Conservation (phyloP, 2,797 vertebrate genomes). For the Petrocephalus sullivani region DNA sequence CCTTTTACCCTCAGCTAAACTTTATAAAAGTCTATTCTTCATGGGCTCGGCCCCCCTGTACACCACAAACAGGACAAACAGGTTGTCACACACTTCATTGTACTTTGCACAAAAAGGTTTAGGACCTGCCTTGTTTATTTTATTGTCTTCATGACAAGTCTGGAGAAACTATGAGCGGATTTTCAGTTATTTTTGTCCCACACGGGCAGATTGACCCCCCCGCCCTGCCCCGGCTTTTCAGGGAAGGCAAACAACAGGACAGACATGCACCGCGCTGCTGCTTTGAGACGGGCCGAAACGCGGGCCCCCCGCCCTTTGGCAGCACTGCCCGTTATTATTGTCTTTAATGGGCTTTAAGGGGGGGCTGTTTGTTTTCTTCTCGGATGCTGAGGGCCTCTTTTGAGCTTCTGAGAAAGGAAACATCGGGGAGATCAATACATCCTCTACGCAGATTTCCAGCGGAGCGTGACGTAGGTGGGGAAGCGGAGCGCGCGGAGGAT, state of each 20-base stretch:
- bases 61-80: neutral
- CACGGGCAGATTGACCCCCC: conserved; percentile 20
- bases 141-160: neutral
- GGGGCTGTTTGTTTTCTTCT: conserved; percentile 53
- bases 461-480: conserved; percentile 80
- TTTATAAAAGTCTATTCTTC: neutral
- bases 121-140: neutral
- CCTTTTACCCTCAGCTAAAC: neutral
- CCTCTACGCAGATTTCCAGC: conserved; percentile 89
- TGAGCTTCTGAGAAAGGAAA: conserved; percentile 97
- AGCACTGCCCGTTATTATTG: conserved; percentile 65
- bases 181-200: conserved; percentile 14
- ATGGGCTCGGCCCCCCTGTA: neutral
- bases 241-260: conserved; percentile 34
- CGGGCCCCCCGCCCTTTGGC: conserved; percentile 59
- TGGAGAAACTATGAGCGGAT: conserved; percentile 1
- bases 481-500: conserved; percentile 83
- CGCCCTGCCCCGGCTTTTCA: conserved; percentile 27
- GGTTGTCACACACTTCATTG: neutral
- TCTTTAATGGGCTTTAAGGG: conserved; percentile 58
- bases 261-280: conserved; percentile 36
- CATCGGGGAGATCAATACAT: conserved; percentile 86
- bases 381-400: conserved; percentile 64
- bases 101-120: neutral
- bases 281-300: conserved; percentile 48